Percentiles rank a stretch among this genome's conserved stretches.
phyloP scores from a whole-genome alignment of 1,140 invertebrate genomes.

The Pemphigus obesinymphae region DNA sequence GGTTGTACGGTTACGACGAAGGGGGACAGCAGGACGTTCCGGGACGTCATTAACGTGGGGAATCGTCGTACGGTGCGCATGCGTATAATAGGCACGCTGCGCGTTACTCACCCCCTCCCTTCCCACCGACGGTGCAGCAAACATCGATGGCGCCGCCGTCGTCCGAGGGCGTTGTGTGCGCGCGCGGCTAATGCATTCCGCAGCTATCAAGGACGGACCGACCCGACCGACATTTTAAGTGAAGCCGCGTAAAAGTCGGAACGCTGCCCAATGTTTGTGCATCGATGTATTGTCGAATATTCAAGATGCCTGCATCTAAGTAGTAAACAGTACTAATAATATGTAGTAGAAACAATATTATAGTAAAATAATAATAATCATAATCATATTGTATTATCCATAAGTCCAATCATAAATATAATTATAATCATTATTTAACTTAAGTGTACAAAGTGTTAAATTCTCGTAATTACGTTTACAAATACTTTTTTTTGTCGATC shows the following conservation, averaged over 20 bases:
- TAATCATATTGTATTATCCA: slow-evolving; percentile 36
- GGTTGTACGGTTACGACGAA: too few relatives aligned
- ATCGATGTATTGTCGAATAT: slow-evolving; percentile 41
- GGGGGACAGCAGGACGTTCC: too few relatives aligned
- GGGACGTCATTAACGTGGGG: too few relatives aligned
- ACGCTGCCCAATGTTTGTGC: slow-evolving; percentile 38
- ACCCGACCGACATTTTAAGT: slow-evolving; percentile 40
- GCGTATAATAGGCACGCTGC: too few relatives aligned
- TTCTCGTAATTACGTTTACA: slow-evolving; percentile 32
- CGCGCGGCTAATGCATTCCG: slow-evolving; percentile 23
- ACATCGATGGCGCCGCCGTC: background rate
- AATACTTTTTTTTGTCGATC: slow-evolving; percentile 30
- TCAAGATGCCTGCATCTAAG: slow-evolving; percentile 40
- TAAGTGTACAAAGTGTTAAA: slow-evolving; percentile 42
- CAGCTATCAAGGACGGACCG: slow-evolving; percentile 7
- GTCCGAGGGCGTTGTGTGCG: background rate
- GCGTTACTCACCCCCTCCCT: too few relatives aligned
- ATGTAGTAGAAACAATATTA: slow-evolving; percentile 41
- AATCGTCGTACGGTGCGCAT: too few relatives aligned
- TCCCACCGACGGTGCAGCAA: background rate
- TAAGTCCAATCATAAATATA: slow-evolving; percentile 42
- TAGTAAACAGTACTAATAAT: slow-evolving; percentile 41
- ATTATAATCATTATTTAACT: slow-evolving; percentile 42
- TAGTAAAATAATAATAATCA: slow-evolving; percentile 7
- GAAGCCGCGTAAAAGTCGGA: slow-evolving; percentile 42